Percentiles rank a stretch among this genome's conserved stretches.
phyloP scores from a whole-genome alignment of 2,797 vertebrate genomes.

The Coreius guichenoti region DNA sequence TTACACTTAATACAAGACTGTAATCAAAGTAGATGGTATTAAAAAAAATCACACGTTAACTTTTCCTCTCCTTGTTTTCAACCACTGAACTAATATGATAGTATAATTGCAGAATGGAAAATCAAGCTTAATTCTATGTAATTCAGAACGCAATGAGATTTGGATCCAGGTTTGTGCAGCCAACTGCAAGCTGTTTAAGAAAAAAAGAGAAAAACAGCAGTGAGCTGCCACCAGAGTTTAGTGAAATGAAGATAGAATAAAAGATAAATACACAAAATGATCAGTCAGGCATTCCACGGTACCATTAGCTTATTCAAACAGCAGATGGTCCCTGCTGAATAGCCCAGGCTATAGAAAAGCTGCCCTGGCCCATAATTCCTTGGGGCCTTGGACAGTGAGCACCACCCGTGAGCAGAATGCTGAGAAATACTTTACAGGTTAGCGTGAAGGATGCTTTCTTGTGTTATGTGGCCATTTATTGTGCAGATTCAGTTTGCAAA shows the following conservation, averaged over 20 bases:
- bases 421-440: constrained; percentile 13
- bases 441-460: background rate
- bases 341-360: constrained; percentile 26
- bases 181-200: constrained; percentile 3
- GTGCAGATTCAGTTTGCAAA: constrained; percentile 26
- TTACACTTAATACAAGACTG: background rate
- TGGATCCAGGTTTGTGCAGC: background rate
- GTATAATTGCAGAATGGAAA: constrained; percentile 5
- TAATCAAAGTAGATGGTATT: constrained; percentile 1
- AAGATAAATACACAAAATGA: constrained; percentile 3
- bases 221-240: constrained; percentile 14
- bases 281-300: background rate
- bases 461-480: constrained; percentile 19
- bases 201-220: constrained; percentile 7
- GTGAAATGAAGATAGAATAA: constrained; percentile 30
- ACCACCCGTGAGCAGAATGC: constrained; percentile 16
- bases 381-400: background rate
- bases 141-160: constrained; percentile 11
- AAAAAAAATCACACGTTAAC: background rate
- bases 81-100: constrained; percentile 15
- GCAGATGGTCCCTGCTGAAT: constrained; percentile 22
- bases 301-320: constrained; percentile 39
- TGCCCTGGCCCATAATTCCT: constrained; percentile 18
- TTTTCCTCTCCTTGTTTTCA: background rate
- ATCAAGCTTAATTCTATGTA: background rate